These are phyloP conservation scores for Pyrgus malvae DNA, from an alignment of 2,888 invertebrate species.

Conservation along the genomic window DNA sequence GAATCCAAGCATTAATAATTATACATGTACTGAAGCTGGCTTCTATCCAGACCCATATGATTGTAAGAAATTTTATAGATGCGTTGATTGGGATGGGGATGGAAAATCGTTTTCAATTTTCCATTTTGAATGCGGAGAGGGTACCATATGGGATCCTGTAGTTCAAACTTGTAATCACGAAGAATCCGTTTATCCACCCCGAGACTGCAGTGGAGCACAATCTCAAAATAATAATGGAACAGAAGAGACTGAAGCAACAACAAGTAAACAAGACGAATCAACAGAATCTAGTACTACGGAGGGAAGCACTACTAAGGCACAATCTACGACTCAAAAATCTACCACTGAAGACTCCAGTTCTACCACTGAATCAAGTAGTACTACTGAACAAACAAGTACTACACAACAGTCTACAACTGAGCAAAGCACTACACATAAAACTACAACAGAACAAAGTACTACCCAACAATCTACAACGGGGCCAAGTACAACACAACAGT, in stretches of 20 bases:
- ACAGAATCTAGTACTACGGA: constrained; percentile 35
- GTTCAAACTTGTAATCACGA: constrained; percentile 86
- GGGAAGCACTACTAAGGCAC: constrained; percentile 32
- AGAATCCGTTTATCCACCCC: constrained; percentile 83
- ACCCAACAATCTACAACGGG: constrained; percentile 35
- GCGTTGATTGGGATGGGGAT: constrained; percentile 83
- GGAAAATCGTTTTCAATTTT: constrained; percentile 82
- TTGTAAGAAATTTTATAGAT: constrained; percentile 85
- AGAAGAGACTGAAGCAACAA: constrained; percentile 35
- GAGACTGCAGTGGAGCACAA: constrained; percentile 63
- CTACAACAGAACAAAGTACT: constrained; percentile 36
- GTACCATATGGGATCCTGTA: constrained; percentile 87
- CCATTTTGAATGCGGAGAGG: constrained; percentile 85
- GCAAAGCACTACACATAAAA: constrained; percentile 34
- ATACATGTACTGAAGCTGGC: constrained; percentile 81
- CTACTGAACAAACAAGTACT: constrained; percentile 36
- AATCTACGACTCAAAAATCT: constrained; percentile 35
- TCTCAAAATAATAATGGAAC: constrained; percentile 50
- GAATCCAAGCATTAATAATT: constrained; percentile 49
- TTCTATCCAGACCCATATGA: constrained; percentile 83
- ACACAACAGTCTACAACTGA: constrained; percentile 36
- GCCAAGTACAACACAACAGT: constrained; percentile 33
- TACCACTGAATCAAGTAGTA: constrained; percentile 36
- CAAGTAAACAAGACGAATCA: constrained; percentile 31
- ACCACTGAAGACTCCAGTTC: constrained; percentile 30